A percentile compares a stretch with the other conserved stretches of the same genome.
Conservation (phyloP, 2,797 vertebrate species). For the Macrochelys suwanniensis region DNA sequence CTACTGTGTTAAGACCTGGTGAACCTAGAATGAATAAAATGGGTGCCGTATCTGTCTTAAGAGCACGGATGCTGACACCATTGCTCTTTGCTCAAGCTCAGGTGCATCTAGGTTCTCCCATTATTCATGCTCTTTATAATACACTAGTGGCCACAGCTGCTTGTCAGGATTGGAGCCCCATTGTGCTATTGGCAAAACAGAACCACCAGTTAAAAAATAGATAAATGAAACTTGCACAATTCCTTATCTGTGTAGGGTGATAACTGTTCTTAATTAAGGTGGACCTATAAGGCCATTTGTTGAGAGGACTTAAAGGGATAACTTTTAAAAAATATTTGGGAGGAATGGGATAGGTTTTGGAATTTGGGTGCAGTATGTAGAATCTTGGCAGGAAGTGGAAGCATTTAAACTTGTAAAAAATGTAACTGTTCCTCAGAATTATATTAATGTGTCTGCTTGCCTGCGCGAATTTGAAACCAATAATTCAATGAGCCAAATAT, state of each 20-base stretch:
- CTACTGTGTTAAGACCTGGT: background rate
- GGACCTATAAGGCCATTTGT: background rate
- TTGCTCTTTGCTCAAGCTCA: background rate
- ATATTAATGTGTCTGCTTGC: background rate
- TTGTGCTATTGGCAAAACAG: background rate
- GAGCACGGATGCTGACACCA: background rate
- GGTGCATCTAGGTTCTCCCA: background rate
- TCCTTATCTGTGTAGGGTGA: background rate
- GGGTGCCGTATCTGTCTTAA: background rate
- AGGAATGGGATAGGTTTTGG: background rate
- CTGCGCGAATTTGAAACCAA: background rate
- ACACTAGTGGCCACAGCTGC: background rate
- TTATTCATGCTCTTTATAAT: background rate
- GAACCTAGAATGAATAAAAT: background rate
- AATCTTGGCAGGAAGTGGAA: background rate
- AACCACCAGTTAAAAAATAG: background rate
- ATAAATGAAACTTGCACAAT: background rate
- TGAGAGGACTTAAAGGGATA: background rate
- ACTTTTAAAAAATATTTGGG: background rate
- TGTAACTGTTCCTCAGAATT: accelerated
- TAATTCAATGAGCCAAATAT: background rate
- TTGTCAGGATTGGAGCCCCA: background rate
- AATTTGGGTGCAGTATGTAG: background rate
- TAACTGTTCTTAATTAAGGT: background rate
- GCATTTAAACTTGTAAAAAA: background rate